phyloP scores from a whole-genome alignment of 1,140 invertebrate genomes.

The Polypedilum pembai region DNA sequence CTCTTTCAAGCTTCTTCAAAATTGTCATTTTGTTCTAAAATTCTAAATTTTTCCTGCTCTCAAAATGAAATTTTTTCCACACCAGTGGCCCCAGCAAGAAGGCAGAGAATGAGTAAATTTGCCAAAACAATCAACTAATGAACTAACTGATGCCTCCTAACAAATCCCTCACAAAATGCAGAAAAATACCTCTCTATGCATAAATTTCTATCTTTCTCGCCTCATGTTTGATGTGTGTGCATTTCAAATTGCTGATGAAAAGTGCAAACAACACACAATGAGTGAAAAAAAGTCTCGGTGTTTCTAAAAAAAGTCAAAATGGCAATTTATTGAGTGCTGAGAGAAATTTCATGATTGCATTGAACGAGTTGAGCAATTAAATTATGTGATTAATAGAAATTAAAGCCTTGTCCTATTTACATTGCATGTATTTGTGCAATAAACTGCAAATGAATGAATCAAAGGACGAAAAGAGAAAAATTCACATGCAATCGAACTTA shows the following conservation, averaged over 20 bases:
- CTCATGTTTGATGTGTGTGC: constrained; percentile 10
- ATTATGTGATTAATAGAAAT: constrained; percentile 13
- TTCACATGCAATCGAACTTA: constrained; percentile 2
- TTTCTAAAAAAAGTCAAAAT: neutral
- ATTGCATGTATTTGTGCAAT: neutral
- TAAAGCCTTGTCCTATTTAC: neutral
- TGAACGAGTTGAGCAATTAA: neutral
- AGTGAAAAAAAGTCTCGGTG: neutral
- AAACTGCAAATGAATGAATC: constrained; percentile 3
- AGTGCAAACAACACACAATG: constrained; percentile 14
- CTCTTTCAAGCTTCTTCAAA: no score
- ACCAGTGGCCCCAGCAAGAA: neutral
- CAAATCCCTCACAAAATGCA: neutral
- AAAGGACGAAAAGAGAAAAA: constrained; percentile 2
- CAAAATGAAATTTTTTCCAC: neutral
- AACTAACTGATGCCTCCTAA: constrained; percentile 17
- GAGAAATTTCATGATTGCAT: neutral
- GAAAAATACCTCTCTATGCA: neutral
- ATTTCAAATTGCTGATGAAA: constrained; percentile 14
- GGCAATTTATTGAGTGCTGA: neutral
- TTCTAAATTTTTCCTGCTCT: neutral
- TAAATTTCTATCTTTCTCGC: neutral
- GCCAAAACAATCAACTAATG: constrained; percentile 24
- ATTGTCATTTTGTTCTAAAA: neutral
- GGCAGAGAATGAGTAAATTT: neutral